Percentiles rank a stretch among this genome's conserved stretches.
Conservation (phyloP, 2,888 invertebrate genomes). For the Myathropa florea region DNA sequence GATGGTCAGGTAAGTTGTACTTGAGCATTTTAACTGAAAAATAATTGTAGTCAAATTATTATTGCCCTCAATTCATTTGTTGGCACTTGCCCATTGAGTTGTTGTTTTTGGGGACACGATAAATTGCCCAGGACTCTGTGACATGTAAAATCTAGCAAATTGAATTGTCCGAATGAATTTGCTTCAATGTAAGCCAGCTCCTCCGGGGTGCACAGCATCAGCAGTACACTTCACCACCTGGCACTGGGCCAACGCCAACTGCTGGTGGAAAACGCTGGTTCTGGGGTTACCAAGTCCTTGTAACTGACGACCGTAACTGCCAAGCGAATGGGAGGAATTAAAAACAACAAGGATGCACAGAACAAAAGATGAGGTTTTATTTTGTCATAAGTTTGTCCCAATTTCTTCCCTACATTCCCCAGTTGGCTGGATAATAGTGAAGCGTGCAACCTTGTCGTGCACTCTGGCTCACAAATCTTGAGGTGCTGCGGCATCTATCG, state of each 20-base stretch:
- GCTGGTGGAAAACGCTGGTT: conserved; percentile 14
- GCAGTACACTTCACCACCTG: conserved; percentile 49
- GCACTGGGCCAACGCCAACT: conserved; percentile 59
- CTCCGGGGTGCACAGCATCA: neutral
- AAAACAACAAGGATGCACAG: conserved; percentile 54
- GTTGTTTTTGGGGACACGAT: conserved; percentile 31
- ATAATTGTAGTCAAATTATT: conserved; percentile 13
- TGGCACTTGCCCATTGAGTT: conserved; percentile 53
- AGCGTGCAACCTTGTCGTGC: conserved; percentile 41
- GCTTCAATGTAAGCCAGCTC: conserved; percentile 17
- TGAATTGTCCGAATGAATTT: conserved; percentile 65
- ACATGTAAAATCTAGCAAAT: conserved; percentile 61
- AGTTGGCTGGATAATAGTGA: conserved; percentile 30
- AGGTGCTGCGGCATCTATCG: conserved; percentile 1
- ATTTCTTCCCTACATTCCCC: conserved; percentile 18
- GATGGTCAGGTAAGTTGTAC: conserved; percentile 88
- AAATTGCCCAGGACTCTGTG: conserved; percentile 49
- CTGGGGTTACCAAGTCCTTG: conserved; percentile 58
- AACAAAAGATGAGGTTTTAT: conserved; percentile 51
- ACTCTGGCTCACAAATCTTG: conserved; percentile 3
- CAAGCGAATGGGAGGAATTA: conserved; percentile 45
- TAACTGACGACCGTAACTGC: conserved; percentile 49
- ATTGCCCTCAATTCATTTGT: conserved; percentile 31
- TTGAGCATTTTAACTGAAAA: neutral
- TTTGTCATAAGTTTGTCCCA: conserved; percentile 53